phyloP scores from a whole-genome alignment of 2,113 vertebrate genomes.

The Henicopernis longicauda region DNA sequence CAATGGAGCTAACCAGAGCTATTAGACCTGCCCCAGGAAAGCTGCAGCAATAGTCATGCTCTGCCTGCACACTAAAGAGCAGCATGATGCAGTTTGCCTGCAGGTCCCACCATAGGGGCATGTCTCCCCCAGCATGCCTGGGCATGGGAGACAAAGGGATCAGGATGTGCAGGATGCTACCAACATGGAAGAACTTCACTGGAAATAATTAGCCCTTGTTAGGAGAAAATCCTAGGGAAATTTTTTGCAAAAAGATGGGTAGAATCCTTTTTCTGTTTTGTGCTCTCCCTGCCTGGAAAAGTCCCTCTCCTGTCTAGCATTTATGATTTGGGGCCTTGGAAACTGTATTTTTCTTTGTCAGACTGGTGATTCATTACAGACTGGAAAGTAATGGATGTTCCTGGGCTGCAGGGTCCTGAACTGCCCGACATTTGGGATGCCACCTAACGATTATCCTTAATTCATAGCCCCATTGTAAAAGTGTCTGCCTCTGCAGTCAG shows the following conservation, averaged over 20 bases:
- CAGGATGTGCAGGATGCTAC: background rate
- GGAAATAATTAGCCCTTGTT: background rate
- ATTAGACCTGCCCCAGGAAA: background rate
- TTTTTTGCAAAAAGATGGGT: background rate
- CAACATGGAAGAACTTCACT: background rate
- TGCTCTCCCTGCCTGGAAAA: background rate
- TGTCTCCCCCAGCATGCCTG: background rate
- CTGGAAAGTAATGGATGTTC: background rate
- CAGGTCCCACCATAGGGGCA: background rate
- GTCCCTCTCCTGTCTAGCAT: background rate
- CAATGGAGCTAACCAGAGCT: background rate
- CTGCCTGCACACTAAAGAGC: background rate
- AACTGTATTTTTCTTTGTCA: background rate
- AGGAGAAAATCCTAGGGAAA: background rate
- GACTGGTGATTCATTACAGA: background rate
- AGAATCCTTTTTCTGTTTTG: background rate
- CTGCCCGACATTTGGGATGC: background rate
- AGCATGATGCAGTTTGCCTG: background rate
- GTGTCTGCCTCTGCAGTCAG: background rate
- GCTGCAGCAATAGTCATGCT: background rate
- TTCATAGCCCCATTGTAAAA: background rate
- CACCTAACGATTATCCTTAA: background rate
- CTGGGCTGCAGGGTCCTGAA: background rate
- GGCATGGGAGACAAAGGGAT: background rate
- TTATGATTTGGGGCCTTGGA: background rate